Evolutionary conservation across 2,797 vertebrate genomes (phyloP).

Genomic region (Siniperca scherzeri): DNA sequence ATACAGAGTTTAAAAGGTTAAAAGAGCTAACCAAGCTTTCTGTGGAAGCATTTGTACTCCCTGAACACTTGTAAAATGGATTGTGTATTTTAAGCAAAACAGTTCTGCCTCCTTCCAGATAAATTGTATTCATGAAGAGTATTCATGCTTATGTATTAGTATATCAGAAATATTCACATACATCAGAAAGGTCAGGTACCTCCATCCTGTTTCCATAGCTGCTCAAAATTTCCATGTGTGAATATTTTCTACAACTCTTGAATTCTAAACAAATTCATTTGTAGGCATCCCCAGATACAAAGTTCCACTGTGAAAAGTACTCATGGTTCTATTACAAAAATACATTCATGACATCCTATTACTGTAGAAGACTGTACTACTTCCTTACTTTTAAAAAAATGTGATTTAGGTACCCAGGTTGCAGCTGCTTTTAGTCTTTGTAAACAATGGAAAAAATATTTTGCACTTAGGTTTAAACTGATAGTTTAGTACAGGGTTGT

Average conservation of each 20-base stretch:
- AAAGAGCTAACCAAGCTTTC: not conserved
- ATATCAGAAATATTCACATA: not conserved
- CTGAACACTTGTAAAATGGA: not conserved
- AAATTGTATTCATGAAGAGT: not conserved
- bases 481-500: not conserved
- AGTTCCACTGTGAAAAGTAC: not conserved
- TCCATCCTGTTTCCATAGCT: not conserved
- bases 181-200: not conserved
- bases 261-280: not conserved
- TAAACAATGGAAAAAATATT: not conserved
- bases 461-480: not conserved
- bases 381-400: not conserved
- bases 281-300: not conserved
- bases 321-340: not conserved
- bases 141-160: not conserved
- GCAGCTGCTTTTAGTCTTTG: not conserved
- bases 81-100: not conserved
- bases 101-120: not conserved
- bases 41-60: not conserved
- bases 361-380: not conserved
- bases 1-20: not conserved
- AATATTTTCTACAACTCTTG: no score
- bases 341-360: not conserved
- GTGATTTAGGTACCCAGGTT: not conserved
- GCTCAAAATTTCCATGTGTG: no score